These are phyloP conservation scores for Ramphastos sulfuratus DNA, from an alignment of 2,113 vertebrate species.

Conservation along the genomic window DNA sequence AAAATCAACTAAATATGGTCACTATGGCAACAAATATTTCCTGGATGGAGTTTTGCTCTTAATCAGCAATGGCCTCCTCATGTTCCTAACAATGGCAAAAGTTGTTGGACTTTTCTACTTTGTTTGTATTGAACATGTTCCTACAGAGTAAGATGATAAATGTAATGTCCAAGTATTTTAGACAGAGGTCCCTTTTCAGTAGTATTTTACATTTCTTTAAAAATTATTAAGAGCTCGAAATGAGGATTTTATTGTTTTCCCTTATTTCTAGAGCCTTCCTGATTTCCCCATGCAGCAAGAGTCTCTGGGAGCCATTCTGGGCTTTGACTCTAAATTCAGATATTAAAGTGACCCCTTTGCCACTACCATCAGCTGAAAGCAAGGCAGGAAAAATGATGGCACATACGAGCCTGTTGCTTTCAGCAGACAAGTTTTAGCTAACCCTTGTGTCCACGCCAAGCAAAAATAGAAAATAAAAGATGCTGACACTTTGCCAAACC, in stretches of 20 bases:
- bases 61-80: neutral
- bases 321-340: neutral
- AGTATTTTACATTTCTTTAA: neutral
- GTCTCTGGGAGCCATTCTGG: neutral
- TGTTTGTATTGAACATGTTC: neutral
- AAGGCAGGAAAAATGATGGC: neutral
- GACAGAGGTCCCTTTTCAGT: neutral
- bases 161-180: neutral
- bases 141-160: neutral
- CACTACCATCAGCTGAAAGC: neutral
- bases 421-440: neutral
- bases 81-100: neutral
- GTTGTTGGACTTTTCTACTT: neutral
- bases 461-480: slow-evolving; percentile 20
- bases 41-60: slow-evolving; percentile 42
- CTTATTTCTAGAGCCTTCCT: neutral
- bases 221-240: neutral
- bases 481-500: neutral
- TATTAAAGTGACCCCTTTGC: neutral
- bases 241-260: neutral
- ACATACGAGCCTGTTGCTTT: neutral
- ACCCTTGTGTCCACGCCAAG: neutral
- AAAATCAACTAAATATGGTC: slow-evolving; percentile 47
- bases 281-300: rapidly evolving
- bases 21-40: slow-evolving; percentile 72